Percentiles rank a stretch among this genome's conserved stretches.
Evolutionary conservation across 2,797 vertebrate genomes (phyloP).

Genomic region (Tadarida brasiliensis): DNA sequence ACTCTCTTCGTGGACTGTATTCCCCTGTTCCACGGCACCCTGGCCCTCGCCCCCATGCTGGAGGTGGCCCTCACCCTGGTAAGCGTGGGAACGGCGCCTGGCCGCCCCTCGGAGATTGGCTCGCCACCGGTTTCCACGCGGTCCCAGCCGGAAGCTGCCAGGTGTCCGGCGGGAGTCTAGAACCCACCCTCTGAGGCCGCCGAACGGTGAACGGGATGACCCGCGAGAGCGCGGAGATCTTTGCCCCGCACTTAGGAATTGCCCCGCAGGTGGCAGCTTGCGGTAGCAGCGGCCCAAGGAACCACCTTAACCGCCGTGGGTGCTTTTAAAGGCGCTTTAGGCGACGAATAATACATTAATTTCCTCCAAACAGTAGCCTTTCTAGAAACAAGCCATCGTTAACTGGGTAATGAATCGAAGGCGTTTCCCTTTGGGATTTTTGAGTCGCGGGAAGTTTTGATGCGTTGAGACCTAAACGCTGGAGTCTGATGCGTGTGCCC

Average conservation of each 20-base stretch:
- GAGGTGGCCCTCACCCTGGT: slow-evolving; percentile 97
- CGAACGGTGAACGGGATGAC: neutral
- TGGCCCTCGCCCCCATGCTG: slow-evolving; percentile 97
- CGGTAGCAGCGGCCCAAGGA: neutral
- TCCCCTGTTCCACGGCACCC: slow-evolving; percentile 96
- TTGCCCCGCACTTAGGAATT: neutral
- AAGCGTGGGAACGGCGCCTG: slow-evolving; percentile 79
- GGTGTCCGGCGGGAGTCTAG: neutral
- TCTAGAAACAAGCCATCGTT: neutral
- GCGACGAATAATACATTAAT: neutral
- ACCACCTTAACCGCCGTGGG: neutral
- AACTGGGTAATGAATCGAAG: neutral
- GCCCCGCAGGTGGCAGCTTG: neutral
- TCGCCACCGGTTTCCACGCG: neutral
- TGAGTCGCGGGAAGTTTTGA: neutral
- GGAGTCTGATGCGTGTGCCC: neutral
- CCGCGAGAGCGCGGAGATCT: neutral
- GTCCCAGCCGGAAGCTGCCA: neutral
- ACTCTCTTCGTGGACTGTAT: slow-evolving; percentile 96
- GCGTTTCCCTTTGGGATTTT: neutral
- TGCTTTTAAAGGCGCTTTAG: neutral
- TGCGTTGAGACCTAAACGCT: neutral
- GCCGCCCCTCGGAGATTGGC: neutral
- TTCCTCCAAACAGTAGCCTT: neutral
- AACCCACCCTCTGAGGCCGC: neutral